Base-by-base conservation (phyloP, 2,888 invertebrate genomes). In the Coelinius sp. region DNA sequence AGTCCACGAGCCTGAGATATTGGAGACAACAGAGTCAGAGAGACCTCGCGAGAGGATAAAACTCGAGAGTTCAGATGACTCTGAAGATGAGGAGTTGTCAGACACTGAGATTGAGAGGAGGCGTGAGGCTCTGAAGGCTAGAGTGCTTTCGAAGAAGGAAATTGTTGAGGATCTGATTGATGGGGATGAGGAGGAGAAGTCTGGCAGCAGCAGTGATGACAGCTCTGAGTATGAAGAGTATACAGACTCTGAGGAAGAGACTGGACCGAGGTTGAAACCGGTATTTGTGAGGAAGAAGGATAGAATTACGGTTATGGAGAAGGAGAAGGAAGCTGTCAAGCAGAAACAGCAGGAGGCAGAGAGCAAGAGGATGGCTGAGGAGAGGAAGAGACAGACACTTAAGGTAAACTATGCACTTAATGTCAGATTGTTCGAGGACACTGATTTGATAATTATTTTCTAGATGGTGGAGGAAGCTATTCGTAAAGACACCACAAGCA, bases 211-310 rank as follows among this genome's bases (percentile, higher is more conserved):
- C 77, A 89, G 88, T 7, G 90, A 89, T 31, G 94, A 94, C 64
- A 93, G 93, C 63, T 95, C 95, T 0, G 93, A 94, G 79, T 95
- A 96, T 84, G 96, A 96, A 81, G 95, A 95, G 83, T 94, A 95
- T 80, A 93, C 95, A 31, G 96, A 96, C 87, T 95, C 95, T 72
- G 95, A 96, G 86, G 96, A 96, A 86, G 97, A 97, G 83, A 94
- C 95, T 71, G 96, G 96, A 5, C 97, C 97, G 0, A 90, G 98
- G 70, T 91, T 98, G 7, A 98, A 98, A 84, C 98, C 98, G 0
- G 95, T 98, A 0, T 98, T 98, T 89, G 97, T 98, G 0, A 90
- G 95, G 75, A 97, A 97, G 80, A 93, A 94, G 71, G 98, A 99
- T 82, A 91, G 99, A 71, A 94, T 99, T 77, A 99, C 99, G 0